Base-by-base conservation (phyloP, 2,797 vertebrate species). In the Crenuchus spilurus region DNA sequence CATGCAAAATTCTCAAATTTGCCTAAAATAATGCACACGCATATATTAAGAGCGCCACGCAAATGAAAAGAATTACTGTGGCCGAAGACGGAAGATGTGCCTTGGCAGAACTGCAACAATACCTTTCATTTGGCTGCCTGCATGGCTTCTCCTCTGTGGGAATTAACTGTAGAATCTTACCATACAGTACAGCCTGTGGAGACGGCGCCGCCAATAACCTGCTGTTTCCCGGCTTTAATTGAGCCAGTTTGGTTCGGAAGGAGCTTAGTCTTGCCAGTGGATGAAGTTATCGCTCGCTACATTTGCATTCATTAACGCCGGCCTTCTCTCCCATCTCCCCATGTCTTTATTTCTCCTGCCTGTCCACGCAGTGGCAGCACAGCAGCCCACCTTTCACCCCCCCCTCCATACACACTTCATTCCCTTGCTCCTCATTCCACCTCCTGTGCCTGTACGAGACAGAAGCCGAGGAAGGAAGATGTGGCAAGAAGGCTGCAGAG, bases 1-100 rank as follows among this genome's bases (percentile, higher is more conserved):
- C 87, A 91, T 92, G 93, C 85, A 88, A 90, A 93, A 94, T 92
- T 86, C 90, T 92, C 72, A 75, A 85, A 91, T 91, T 88, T 88
- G 91, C 89, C 87, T 90, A 92, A 95, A 95, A 95, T 95, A 92
- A 95, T 89, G 91, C 84, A 93, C 84, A 90, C 88, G 85, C 93
- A 94, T 95, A 94, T 91, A 91, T 91, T 87, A 90, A 69, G 69
- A 77, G 58, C 72, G 70, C 30, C 0, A 51, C 46, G 55, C 75
- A 77, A 84, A 84, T 77, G 77, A 84, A 79, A 79, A 78, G 83
- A 85, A 79, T 87, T 86, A 88, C 83, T 58, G 80, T 39, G 81
- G 71, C 74, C 78, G 82, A 41, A 79, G 51, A 75, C 80, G 84
- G 80, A 82, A 71, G 48, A 79, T 80, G 66, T 63, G 46, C 70